These are phyloP conservation scores for Cactoblastis cactorum DNA, from an alignment of 2,888 invertebrate species.

Conservation along the genomic window DNA sequence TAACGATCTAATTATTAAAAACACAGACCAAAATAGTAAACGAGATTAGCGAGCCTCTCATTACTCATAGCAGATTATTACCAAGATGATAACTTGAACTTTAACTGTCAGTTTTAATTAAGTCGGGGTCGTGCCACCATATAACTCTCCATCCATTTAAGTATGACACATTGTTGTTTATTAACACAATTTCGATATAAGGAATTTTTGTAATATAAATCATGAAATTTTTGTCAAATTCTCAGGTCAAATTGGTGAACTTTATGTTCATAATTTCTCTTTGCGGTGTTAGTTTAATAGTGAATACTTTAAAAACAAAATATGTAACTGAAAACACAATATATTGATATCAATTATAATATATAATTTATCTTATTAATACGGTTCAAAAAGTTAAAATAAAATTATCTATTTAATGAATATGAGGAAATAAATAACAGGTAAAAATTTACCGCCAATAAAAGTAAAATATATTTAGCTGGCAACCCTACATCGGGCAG, in stretches of 20 bases:
- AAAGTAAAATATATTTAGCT: conserved; percentile 17
- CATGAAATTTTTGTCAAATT: no score
- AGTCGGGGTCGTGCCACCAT: conserved; percentile 29
- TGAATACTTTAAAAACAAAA: no score
- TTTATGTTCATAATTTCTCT: no score
- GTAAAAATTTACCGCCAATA: conserved; percentile 16
- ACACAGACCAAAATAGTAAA: neutral
- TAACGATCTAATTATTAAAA: conserved; percentile 4
- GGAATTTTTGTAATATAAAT: no score
- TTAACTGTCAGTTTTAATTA: conserved; percentile 32
- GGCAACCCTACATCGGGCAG: conserved; percentile 44
- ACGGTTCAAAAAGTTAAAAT: no score
- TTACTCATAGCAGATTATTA: conserved; percentile 14
- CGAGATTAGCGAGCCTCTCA: neutral
- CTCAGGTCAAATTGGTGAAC: no score
- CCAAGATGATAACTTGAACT: conserved; percentile 29
- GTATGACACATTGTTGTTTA: conserved; percentile 11
- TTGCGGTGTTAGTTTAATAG: no score
- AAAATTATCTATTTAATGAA: no score
- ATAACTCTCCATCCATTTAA: conserved; percentile 30
- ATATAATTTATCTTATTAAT: no score
- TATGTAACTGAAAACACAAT: no score
- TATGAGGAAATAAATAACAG: neutral
- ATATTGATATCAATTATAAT: no score
- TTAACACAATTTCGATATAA: no score